Conservation (phyloP, 2,113 vertebrate genomes). For the Clarias magur region DNA sequence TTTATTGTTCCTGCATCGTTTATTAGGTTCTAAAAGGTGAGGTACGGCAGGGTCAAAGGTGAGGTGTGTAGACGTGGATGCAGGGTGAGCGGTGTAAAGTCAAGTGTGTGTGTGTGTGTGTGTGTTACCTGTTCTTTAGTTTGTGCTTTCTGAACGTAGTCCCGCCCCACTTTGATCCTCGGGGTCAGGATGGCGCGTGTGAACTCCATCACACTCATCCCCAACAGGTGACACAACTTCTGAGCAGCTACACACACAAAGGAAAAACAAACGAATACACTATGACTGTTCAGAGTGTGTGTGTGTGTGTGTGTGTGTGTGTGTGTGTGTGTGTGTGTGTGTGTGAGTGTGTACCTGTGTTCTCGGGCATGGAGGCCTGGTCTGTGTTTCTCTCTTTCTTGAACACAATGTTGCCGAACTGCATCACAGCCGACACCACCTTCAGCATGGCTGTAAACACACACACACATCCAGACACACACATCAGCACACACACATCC, state of each 20-base stretch:
- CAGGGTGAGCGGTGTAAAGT: neutral
- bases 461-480: too few relatives aligned
- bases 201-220: conserved; percentile 98
- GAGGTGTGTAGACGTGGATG: too few relatives aligned
- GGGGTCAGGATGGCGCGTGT: conserved; percentile 95
- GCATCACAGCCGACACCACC: conserved; percentile 94
- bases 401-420: conserved; percentile 95
- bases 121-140: conserved; percentile 94
- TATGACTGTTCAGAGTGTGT: neutral
- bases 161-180: conserved; percentile 96
- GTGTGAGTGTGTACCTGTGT: conserved; percentile 79
- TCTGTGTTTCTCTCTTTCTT: conserved; percentile 98
- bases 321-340: neutral
- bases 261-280: neutral
- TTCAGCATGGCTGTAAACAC: conserved; percentile 87
- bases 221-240: conserved; percentile 96
- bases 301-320: neutral
- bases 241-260: conserved; percentile 81
- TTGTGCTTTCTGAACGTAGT: conserved; percentile 98
- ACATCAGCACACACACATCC: neutral
- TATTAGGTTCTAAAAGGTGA: neutral
- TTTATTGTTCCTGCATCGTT: neutral
- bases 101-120: neutral
- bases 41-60: too few relatives aligned
- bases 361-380: conserved; percentile 98